Conservation (phyloP, 2,113 vertebrate genomes). For the Pterophyllum scalare region DNA sequence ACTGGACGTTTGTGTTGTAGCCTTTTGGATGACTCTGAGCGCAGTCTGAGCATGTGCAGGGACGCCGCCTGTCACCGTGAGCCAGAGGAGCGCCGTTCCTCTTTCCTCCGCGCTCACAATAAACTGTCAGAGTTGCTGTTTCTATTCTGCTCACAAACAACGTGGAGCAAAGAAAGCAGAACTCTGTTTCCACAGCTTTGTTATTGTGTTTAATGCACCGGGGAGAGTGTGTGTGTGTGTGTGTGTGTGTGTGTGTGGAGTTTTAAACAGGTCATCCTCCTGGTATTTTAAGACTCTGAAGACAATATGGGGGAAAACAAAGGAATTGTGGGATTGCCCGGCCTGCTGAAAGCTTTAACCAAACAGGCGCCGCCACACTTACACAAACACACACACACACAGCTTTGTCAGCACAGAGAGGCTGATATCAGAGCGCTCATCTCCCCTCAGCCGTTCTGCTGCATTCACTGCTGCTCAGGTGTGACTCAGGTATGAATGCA, state of each 20-base stretch:
- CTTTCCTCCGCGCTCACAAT: neutral
- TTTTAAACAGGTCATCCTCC: conserved; percentile 17
- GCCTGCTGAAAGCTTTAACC: conserved; percentile 26
- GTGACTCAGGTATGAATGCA: neutral
- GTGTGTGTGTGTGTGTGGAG: neutral
- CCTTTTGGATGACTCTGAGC: neutral
- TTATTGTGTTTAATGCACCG: neutral
- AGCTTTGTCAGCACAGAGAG: neutral
- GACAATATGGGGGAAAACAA: conserved; percentile 56
- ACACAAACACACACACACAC: neutral
- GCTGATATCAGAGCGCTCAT: too few species aligned
- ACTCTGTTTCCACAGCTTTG: neutral
- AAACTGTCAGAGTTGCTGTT: neutral
- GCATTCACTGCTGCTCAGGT: neutral
- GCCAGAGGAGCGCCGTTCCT: neutral
- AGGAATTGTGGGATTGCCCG: conserved; percentile 10
- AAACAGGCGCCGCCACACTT: conserved; percentile 2
- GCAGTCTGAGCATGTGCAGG: neutral
- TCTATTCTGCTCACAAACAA: neutral
- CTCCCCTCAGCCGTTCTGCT: neutral
- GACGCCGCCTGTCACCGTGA: neutral
- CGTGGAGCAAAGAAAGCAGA: neutral
- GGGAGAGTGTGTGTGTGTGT: neutral
- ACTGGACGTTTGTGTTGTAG: too few species aligned
- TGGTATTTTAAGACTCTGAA: conserved; percentile 49